A percentile compares a stretch with the other conserved stretches of the same genome.
Evolutionary conservation across 2,113 vertebrate genomes (phyloP).

Genomic region (Calidris pygmaea): DNA sequence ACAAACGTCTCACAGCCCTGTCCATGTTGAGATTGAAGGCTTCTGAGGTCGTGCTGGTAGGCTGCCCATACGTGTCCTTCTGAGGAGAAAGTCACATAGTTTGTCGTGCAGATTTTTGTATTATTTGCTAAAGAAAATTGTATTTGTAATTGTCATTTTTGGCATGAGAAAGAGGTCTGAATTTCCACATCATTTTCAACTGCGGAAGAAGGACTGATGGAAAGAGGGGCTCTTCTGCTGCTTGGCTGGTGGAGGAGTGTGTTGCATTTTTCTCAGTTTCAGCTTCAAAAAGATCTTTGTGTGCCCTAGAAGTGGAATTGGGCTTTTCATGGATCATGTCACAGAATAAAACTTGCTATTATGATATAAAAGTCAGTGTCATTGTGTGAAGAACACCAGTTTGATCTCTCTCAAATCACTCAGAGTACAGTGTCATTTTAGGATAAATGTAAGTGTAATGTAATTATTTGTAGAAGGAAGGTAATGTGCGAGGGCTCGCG

Average conservation of each 20-base stretch:
- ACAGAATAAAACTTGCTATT: background rate
- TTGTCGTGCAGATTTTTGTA: background rate
- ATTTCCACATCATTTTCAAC: background rate
- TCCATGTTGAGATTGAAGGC: background rate
- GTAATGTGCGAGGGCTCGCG: background rate
- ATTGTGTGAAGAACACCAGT: background rate
- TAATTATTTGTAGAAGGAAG: constrained; percentile 1
- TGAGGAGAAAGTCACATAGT: fast-evolving
- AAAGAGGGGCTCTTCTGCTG: background rate
- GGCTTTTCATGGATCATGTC: background rate
- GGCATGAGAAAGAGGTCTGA: background rate
- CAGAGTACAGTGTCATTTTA: background rate
- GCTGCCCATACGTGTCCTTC: fast-evolving
- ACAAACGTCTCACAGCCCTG: fast-evolving
- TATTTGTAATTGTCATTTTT: background rate
- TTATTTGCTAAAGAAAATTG: background rate
- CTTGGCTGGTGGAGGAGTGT: background rate
- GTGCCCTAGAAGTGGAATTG: background rate
- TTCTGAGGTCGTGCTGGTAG: fast-evolving
- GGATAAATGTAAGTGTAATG: background rate
- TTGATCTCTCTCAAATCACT: background rate
- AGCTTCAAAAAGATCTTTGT: background rate
- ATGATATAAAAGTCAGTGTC: background rate
- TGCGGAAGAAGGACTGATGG: background rate
- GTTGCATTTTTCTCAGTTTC: background rate